phyloP scores from a whole-genome alignment of 2,888 invertebrate species.

The Aspidiotus destructor region DNA sequence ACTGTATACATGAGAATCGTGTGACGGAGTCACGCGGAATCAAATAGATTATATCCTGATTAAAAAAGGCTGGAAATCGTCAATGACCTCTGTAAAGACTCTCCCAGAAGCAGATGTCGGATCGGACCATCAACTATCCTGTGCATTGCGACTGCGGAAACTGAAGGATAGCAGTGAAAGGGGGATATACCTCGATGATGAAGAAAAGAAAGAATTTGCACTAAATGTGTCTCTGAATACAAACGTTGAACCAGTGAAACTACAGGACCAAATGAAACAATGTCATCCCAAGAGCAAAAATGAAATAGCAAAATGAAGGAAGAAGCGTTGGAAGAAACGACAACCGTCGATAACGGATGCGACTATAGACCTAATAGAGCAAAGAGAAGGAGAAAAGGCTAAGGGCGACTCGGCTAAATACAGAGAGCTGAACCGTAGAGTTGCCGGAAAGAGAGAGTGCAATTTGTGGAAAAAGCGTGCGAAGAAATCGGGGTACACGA shows the following conservation, averaged over 20 bases:
- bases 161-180: too few relatives aligned
- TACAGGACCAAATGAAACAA: background rate
- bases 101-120: background rate
- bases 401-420: background rate
- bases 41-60: too few relatives aligned
- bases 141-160: background rate
- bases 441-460: too few relatives aligned
- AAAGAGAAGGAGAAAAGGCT: background rate
- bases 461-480: too few relatives aligned
- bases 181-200: too few relatives aligned
- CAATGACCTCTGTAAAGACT: background rate
- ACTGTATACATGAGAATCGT: background rate
- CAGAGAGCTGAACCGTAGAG: background rate
- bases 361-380: too few relatives aligned
- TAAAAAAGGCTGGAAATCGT: too few relatives aligned
- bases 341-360: background rate
- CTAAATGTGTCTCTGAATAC: too few relatives aligned
- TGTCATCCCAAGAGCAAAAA: background rate
- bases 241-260: background rate
- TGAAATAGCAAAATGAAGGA: background rate
- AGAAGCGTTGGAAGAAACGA: background rate
- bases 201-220: too few relatives aligned
- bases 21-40: too few relatives aligned
- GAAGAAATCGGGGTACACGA: too few relatives aligned
- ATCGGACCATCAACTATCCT: background rate